phyloP scores from a whole-genome alignment of 2,113 vertebrate genomes.

The Entomyzon cyanotis region DNA sequence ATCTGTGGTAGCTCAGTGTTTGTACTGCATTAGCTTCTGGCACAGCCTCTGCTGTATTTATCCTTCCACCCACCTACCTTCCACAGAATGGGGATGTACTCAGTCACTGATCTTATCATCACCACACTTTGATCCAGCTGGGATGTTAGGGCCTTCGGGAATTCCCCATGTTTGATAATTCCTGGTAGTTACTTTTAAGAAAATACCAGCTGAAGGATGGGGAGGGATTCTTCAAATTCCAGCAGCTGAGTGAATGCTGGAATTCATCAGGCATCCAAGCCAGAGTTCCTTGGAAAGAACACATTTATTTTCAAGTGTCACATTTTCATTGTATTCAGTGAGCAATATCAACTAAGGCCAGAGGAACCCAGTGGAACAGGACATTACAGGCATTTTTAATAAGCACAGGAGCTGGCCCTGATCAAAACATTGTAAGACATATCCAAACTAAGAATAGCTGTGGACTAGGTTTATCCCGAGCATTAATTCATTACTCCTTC shows the following conservation, averaged over 20 bases:
- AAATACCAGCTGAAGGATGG: constrained; percentile 66
- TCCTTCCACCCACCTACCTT: constrained; percentile 56
- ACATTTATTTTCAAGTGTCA: constrained; percentile 53
- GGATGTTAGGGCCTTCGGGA: constrained; percentile 45
- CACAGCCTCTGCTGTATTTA: constrained; percentile 14
- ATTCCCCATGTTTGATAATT: constrained; percentile 56
- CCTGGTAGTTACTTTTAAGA: constrained; percentile 63
- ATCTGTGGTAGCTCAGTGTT: constrained; percentile 21
- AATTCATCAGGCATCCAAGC: background rate
- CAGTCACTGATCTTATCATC: constrained; percentile 63
- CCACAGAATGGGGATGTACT: constrained; percentile 53
- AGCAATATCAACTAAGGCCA: background rate
- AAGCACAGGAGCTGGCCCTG: background rate
- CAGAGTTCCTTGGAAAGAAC: constrained; percentile 64
- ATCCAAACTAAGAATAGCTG: background rate
- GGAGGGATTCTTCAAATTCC: constrained; percentile 60
- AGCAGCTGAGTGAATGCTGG: constrained; percentile 22
- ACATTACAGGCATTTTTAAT: constrained; percentile 52
- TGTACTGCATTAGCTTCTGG: constrained; percentile 42
- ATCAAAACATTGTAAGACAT: constrained; percentile 25
- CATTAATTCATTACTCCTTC: constrained; percentile 25
- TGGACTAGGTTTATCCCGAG: constrained; percentile 12
- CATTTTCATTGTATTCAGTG: constrained; percentile 43
- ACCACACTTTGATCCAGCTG: constrained; percentile 36
- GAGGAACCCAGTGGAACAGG: background rate